phyloP scores from a whole-genome alignment of 2,113 vertebrate species.

The Malurus melanocephalus region DNA sequence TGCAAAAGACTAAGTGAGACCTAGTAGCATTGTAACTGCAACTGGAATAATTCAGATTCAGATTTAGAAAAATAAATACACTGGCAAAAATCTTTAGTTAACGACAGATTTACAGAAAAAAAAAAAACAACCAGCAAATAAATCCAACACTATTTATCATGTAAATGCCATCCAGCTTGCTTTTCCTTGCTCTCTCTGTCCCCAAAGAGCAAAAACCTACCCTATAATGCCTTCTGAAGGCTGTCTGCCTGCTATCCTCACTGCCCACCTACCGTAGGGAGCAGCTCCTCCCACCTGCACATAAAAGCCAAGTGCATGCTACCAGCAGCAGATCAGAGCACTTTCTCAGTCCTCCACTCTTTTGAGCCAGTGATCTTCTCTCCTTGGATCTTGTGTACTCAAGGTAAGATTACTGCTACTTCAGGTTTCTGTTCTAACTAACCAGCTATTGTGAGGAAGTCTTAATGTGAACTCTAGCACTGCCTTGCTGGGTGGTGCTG shows the following conservation, averaged over 20 bases:
- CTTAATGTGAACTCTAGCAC: slow-evolving; percentile 28
- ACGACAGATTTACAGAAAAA: background rate
- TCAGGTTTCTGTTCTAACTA: slow-evolving; percentile 45
- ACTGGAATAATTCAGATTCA: background rate
- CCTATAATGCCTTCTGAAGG: slow-evolving; percentile 59
- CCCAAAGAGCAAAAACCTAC: slow-evolving; percentile 55
- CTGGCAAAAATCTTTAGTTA: background rate
- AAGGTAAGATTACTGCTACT: slow-evolving; percentile 80
- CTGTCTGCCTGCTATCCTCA: slow-evolving; percentile 58
- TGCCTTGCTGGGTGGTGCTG: slow-evolving; percentile 49
- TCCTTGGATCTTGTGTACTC: slow-evolving; percentile 66
- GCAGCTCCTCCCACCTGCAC: slow-evolving; percentile 90
- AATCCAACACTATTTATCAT: background rate
- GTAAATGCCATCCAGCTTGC: background rate
- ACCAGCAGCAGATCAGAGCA: slow-evolving; percentile 78
- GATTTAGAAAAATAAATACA: background rate
- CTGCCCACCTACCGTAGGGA: slow-evolving; percentile 80
- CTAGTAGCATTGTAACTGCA: background rate
- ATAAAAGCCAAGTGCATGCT: slow-evolving; percentile 92
- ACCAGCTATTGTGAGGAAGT: slow-evolving; percentile 17
- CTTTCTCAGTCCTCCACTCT: slow-evolving; percentile 73
- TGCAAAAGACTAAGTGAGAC: background rate
- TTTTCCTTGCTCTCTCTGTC: slow-evolving; percentile 2
- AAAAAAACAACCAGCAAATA: background rate
- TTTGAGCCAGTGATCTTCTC: slow-evolving; percentile 74